Conservation (phyloP, 2,113 vertebrate species). For the Zosterops hypoxanthus region DNA sequence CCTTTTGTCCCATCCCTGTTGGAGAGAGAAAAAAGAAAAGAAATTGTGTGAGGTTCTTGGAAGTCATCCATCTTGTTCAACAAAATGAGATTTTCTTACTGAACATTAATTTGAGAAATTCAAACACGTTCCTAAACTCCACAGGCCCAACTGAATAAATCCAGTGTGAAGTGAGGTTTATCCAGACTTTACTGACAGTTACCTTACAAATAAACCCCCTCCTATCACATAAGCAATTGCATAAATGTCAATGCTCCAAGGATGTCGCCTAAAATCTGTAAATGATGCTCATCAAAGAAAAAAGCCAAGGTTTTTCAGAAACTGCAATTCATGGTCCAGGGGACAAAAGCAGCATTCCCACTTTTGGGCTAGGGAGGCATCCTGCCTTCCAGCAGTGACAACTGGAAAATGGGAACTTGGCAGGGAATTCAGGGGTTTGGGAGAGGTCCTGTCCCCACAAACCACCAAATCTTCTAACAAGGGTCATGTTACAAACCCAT, state of each 20-base stretch:
- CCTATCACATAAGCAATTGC: not conserved
- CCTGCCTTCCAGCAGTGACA: not conserved
- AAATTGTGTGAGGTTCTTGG: not conserved
- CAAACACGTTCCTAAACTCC: not conserved
- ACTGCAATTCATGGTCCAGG: not conserved
- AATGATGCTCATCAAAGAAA: not conserved
- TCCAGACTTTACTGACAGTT: not conserved
- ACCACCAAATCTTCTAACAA: not conserved
- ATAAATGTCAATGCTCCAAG: not conserved
- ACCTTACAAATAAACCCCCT: not conserved
- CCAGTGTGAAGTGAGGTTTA: not conserved
- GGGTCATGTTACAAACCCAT: not conserved
- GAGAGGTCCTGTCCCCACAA: not conserved
- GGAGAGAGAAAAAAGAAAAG: not conserved
- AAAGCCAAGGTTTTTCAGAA: not conserved
- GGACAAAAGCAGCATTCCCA: not conserved
- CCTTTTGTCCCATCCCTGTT: conserved; percentile 83
- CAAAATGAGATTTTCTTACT: not conserved
- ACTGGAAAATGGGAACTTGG: not conserved
- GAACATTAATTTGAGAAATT: not conserved
- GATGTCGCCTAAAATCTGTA: not conserved
- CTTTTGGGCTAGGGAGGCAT: not conserved
- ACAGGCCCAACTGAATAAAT: not conserved
- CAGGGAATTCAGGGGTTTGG: not conserved
- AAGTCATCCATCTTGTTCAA: not conserved